phyloP scores from a whole-genome alignment of 2,113 vertebrate genomes.

The Lasiurus borealis region DNA sequence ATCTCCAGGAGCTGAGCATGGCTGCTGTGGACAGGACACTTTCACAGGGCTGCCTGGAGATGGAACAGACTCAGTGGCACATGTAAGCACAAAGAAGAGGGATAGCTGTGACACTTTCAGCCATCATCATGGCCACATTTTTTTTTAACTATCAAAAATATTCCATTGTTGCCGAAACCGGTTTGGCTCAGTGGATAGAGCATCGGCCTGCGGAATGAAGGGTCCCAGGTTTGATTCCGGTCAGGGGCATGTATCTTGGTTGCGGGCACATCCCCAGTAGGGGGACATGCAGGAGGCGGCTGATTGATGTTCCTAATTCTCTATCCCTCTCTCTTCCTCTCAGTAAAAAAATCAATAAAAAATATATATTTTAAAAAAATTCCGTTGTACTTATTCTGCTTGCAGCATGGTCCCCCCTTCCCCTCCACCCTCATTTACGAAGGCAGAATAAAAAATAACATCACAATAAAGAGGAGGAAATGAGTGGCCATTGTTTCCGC shows the following conservation, averaged over 20 bases:
- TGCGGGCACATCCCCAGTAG: no score
- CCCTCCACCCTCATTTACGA: background rate
- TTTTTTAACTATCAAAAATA: slow-evolving; percentile 4
- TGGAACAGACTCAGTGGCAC: background rate
- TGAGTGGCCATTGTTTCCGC: slow-evolving; percentile 12
- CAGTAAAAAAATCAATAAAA: no score
- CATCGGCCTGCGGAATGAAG: no score
- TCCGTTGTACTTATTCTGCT: background rate
- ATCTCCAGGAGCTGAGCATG: background rate
- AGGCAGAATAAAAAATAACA: slow-evolving; percentile 51
- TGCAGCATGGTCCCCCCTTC: background rate
- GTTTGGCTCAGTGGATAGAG: no score
- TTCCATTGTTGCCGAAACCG: background rate
- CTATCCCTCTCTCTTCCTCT: no score
- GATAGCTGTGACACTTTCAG: background rate
- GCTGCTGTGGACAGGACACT: background rate
- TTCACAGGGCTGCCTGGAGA: background rate
- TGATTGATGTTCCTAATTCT: no score
- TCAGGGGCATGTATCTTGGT: no score
- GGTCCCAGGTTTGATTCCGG: no score
- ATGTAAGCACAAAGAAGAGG: background rate
- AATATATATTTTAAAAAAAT: background rate
- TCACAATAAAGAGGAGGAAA: slow-evolving; percentile 64
- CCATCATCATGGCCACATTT: background rate
- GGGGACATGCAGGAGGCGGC: no score